These are phyloP conservation scores for Drosophila ambigua DNA, from an alignment of 1,140 invertebrate species.

Conservation along the genomic window DNA sequence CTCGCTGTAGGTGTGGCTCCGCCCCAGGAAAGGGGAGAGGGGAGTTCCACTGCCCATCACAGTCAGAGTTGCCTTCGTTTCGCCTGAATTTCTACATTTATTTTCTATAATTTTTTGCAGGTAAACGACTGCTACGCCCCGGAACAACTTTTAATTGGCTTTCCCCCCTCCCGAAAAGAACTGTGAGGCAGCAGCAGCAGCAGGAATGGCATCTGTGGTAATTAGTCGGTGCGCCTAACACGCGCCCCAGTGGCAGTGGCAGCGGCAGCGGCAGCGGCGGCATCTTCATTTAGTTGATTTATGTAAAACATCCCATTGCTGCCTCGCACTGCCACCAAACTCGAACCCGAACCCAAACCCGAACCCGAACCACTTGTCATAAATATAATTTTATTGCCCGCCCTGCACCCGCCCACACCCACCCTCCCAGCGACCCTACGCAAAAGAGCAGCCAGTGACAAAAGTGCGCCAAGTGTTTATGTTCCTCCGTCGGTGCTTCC, in stretches of 20 bases:
- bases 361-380: conserved; percentile 47
- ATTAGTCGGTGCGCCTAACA: conserved; percentile 63
- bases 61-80: too few relatives aligned
- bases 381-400: conserved; percentile 76
- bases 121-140: conserved; percentile 24
- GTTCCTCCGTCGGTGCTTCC: neutral
- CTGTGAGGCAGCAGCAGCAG: neutral
- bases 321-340: neutral
- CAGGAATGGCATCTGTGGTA: conserved; percentile 36
- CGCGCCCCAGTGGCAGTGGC: conserved; percentile 1
- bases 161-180: conserved; percentile 38
- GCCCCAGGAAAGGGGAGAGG: too few relatives aligned
- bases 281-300: conserved; percentile 68
- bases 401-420: too few relatives aligned
- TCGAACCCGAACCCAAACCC: neutral
- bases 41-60: too few relatives aligned
- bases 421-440: neutral
- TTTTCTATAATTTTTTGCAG: conserved; percentile 18
- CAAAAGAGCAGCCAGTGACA: conserved; percentile 48
- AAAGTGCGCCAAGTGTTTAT: conserved; percentile 68
- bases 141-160: conserved; percentile 74
- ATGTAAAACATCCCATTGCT: conserved; percentile 56
- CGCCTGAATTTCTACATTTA: too few relatives aligned
- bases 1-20: too few relatives aligned
- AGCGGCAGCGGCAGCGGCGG: conserved; percentile 5